Evolutionary conservation across 2,888 invertebrate genomes (phyloP).

Genomic region (Dioctria rufipes): DNA sequence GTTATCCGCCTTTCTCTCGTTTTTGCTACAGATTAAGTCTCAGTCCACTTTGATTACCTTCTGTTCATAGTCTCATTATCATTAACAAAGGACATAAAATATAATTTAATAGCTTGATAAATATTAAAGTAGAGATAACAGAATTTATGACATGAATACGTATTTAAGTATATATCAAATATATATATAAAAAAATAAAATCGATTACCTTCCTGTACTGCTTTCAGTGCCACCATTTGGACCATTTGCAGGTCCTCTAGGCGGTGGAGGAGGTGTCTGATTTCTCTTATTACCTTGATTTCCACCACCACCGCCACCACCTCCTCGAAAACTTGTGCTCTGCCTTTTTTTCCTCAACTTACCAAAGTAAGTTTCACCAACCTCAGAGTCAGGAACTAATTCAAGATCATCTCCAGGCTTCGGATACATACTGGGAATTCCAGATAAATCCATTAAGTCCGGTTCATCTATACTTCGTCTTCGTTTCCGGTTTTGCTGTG

Average conservation of each 20-base stretch:
- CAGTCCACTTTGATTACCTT: too few relatives aligned
- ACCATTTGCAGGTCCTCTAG: conserved; percentile 44
- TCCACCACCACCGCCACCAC: conserved; percentile 60
- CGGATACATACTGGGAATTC: conserved; percentile 75
- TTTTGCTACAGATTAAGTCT: too few relatives aligned
- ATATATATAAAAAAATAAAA: neutral
- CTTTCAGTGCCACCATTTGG: conserved; percentile 55
- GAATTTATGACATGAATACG: too few relatives aligned
- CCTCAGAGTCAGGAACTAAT: conserved; percentile 66
- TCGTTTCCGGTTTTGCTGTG: conserved; percentile 67
- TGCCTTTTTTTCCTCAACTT: conserved; percentile 75
- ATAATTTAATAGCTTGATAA: too few relatives aligned
- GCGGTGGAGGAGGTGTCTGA: conserved; percentile 63
- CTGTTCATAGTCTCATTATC: too few relatives aligned
- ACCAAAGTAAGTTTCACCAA: conserved; percentile 74
- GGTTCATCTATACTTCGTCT: conserved; percentile 70
- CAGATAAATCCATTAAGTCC: conserved; percentile 70
- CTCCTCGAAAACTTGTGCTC: conserved; percentile 67
- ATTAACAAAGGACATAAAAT: too few relatives aligned
- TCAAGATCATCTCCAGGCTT: conserved; percentile 67
- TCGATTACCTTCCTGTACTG: conserved; percentile 65
- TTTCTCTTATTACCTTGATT: conserved; percentile 72
- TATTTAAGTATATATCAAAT: too few relatives aligned
- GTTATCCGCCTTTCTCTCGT: too few relatives aligned
- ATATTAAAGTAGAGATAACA: too few relatives aligned